Base-by-base conservation (phyloP, 2,113 vertebrate species). In the Phylloscopus trochiloides region DNA sequence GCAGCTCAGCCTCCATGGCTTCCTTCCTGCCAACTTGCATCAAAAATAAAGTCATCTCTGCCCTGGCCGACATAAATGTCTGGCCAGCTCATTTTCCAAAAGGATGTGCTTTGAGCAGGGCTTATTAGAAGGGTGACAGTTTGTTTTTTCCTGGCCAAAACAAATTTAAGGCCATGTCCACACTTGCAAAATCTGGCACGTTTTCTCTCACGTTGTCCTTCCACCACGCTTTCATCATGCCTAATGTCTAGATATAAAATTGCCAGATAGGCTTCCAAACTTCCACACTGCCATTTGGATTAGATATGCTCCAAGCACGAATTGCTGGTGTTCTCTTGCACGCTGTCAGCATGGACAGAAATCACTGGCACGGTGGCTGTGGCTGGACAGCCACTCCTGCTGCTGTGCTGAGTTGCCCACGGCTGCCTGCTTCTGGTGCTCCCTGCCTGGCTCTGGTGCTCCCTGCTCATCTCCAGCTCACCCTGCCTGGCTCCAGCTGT, bases 41-140 rank as follows among this genome's bases (percentile, higher is more conserved):
- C 88, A 96, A 62, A 90, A 90, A 95, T 83, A 93, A 88, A 96
- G 95, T 83, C 65, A 81, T 94, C 86, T 93, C 86, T 96, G 75
- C 71, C 72, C 93, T 70, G 81, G 92, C 81, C 1, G 7, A 80
- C 81, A 93, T 82, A 87, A 58, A 50, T 58, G 92, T 62, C 90
- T 87, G 76, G 68, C 92, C 91, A 71, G 73, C 79, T 86, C 25
- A 1, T 84, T 92, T 80, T 90, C 71, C 75, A 81, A 31, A 71
- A 92, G 63, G 82, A 79, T 62, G 68, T 92, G 63, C 67, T 97
- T 77, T 73, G 82, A 86, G 79, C 79, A 67, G 59, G 38, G 70
- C 86, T 89, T 80, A 32, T 86, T 91, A 92, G 79, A 78, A 89
- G 92, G 94, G 88, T 86, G 88, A 82, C 88, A 86, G 76, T 83